phyloP scores from a whole-genome alignment of 1,140 invertebrate genomes.

The Drosophila sucinea region DNA sequence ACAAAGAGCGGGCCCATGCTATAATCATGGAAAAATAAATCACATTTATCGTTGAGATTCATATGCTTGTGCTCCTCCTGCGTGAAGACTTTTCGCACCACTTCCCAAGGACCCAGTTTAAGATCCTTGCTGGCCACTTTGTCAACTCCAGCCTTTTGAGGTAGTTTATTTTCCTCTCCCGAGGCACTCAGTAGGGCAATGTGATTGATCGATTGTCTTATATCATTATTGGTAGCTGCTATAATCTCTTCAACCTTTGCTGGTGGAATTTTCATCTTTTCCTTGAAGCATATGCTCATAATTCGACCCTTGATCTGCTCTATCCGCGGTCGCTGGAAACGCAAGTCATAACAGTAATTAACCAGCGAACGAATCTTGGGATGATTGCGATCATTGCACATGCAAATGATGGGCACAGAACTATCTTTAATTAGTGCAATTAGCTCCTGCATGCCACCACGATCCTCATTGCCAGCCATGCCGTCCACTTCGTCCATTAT shows the following conservation, averaged over 20 bases:
- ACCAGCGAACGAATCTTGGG: slow-evolving; percentile 96
- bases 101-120: slow-evolving; percentile 97
- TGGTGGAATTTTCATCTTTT: slow-evolving; percentile 91
- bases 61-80: slow-evolving; percentile 92
- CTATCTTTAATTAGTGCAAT: slow-evolving; percentile 96
- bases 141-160: slow-evolving; percentile 76
- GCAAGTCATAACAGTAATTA: slow-evolving; percentile 97
- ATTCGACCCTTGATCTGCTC: slow-evolving; percentile 97
- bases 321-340: slow-evolving; percentile 91
- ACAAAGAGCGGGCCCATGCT: slow-evolving; percentile 97
- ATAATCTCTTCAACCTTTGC: slow-evolving; percentile 94
- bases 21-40: slow-evolving; percentile 99
- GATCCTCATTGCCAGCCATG: slow-evolving; percentile 99
- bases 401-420: slow-evolving; percentile 97
- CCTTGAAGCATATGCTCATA: slow-evolving; percentile 96
- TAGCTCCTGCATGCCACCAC: slow-evolving; percentile 97
- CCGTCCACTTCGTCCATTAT: slow-evolving; percentile 99
- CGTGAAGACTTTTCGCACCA: slow-evolving; percentile 94
- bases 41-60: slow-evolving; percentile 93
- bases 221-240: slow-evolving; percentile 94
- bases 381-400: slow-evolving; percentile 98
- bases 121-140: slow-evolving; percentile 90
- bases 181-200: slow-evolving; percentile 89
- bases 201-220: slow-evolving; percentile 96
- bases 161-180: slow-evolving; percentile 69